Evolutionary conservation across 2,113 vertebrate genomes (phyloP).

Genomic region (Sinocyclocheilus grahami): DNA sequence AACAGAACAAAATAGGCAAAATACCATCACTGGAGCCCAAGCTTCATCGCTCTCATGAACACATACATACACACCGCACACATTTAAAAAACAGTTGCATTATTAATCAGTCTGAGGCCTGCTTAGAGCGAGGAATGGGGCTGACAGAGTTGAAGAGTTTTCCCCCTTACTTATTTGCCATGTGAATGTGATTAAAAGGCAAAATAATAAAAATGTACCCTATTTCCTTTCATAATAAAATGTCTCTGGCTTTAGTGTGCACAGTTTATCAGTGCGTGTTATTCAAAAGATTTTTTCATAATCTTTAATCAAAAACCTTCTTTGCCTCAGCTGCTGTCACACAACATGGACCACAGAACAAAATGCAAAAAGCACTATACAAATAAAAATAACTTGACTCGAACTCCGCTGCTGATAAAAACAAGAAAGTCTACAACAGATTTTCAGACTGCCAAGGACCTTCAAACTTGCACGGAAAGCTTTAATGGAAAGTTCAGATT

Average conservation of each 20-base stretch:
- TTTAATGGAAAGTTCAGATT: not conserved
- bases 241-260: not conserved
- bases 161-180: not conserved
- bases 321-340: not conserved
- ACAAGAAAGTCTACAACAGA: not conserved
- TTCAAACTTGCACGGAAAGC: not conserved
- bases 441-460: not conserved
- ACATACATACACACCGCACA: not conserved
- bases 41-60: not conserved
- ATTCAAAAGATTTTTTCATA: not conserved
- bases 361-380: not conserved
- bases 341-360: not conserved
- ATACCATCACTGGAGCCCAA: constrained; percentile 35
- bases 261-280: not conserved
- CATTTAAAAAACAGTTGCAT: constrained; percentile 10
- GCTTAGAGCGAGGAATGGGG: not conserved
- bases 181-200: not conserved
- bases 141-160: not conserved
- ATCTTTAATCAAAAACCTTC: not conserved
- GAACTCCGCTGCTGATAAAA: not conserved
- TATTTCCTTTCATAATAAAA: not conserved
- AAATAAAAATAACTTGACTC: not conserved
- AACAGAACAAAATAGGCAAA: constrained; percentile 59
- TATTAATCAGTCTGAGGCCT: constrained; percentile 22
- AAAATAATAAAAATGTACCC: not conserved